phyloP scores from a whole-genome alignment of 2,888 invertebrate genomes.

The Lampropteryx suffumata region DNA sequence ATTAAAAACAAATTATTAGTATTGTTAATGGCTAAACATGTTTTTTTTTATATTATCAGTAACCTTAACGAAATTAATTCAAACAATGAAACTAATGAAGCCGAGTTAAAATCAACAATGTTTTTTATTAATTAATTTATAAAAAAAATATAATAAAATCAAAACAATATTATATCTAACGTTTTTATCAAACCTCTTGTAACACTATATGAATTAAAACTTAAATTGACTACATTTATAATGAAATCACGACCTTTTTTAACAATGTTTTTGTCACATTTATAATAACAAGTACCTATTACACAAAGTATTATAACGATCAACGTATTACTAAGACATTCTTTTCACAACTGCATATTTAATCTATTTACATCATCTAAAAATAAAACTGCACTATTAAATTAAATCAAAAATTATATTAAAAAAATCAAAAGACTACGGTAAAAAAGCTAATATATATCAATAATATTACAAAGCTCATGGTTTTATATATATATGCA shows the following conservation, averaged over 20 bases:
- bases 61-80: too few species aligned
- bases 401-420: too few species aligned
- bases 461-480: slow-evolving; percentile 67
- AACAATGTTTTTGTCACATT: slow-evolving; percentile 18
- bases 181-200: too few species aligned
- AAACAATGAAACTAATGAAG: too few species aligned
- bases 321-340: slow-evolving; percentile 8
- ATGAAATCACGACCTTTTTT: neutral
- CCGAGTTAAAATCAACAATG: too few species aligned
- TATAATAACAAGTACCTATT: slow-evolving; percentile 15
- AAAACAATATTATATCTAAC: too few species aligned
- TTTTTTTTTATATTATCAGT: neutral
- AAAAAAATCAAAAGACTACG: slow-evolving; percentile 41
- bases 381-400: slow-evolving; percentile 20
- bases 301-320: slow-evolving; percentile 5
- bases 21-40: slow-evolving; percentile 1
- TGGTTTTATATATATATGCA: slow-evolving; percentile 43
- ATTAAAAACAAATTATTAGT: neutral
- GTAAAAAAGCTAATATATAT: slow-evolving; percentile 62
- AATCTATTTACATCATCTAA: slow-evolving; percentile 28
- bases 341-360: slow-evolving; percentile 20
- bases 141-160: too few species aligned
- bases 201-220: neutral
- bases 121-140: too few species aligned
- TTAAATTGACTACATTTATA: neutral